Conservation (phyloP, 2,113 vertebrate genomes). For the Gobio gobio region DNA sequence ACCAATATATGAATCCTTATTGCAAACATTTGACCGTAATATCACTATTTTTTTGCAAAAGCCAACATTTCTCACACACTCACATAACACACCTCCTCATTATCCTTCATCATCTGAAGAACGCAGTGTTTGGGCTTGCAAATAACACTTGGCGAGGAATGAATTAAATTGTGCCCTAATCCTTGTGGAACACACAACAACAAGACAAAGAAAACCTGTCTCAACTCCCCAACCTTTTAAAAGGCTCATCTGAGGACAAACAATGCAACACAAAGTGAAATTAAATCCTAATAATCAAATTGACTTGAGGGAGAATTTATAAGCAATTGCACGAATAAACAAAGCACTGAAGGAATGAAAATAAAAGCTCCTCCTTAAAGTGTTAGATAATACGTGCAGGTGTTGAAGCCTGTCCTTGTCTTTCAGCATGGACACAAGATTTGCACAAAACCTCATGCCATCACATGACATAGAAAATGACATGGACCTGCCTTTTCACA, state of each 20-base stretch:
- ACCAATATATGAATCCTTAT: background rate
- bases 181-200: background rate
- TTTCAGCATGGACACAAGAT: slow-evolving; percentile 3
- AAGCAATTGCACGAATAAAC: background rate
- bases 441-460: slow-evolving; percentile 12
- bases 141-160: background rate
- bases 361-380: background rate
- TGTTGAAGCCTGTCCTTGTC: slow-evolving; percentile 16
- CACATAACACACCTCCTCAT: background rate
- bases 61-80: background rate
- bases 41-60: background rate
- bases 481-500: background rate
- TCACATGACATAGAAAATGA: background rate
- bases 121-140: background rate
- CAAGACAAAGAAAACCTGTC: background rate
- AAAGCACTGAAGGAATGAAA: background rate
- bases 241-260: background rate
- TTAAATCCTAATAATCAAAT: background rate
- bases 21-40: background rate
- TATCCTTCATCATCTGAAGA: background rate
- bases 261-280: background rate
- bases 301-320: background rate
- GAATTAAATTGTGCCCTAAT: background rate
- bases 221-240: background rate
- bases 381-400: slow-evolving; percentile 1